Conservation (phyloP, 2,888 invertebrate species). For the Prenolepis imparis region DNA sequence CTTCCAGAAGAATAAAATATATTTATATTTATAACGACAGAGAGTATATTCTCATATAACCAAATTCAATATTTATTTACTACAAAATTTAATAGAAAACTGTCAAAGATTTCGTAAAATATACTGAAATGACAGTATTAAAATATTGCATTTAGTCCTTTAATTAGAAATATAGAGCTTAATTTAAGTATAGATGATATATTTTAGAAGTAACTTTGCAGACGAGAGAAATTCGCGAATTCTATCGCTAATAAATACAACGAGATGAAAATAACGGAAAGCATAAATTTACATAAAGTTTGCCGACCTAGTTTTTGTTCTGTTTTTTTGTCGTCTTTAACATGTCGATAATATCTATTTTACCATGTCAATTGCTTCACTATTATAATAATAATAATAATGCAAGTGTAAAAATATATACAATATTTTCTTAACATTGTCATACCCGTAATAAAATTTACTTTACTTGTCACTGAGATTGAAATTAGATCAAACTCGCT, state of each 20-base stretch:
- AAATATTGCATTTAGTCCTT: not conserved
- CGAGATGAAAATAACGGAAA: conserved; percentile 36
- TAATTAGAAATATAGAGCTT: conserved; percentile 1
- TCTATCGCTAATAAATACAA: conserved; percentile 21
- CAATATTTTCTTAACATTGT: not conserved
- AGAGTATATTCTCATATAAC: not conserved
- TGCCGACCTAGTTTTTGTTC: conserved; percentile 15
- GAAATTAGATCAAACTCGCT: not conserved
- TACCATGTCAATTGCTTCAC: conserved; percentile 21
- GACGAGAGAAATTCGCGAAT: not conserved
- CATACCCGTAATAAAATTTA: not conserved
- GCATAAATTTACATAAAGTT: conserved; percentile 34
- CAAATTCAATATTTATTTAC: not conserved
- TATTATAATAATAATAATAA: conserved; percentile 41
- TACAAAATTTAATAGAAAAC: not conserved
- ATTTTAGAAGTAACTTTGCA: not conserved
- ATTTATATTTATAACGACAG: not conserved
- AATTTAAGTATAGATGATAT: not conserved
- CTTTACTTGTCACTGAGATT: not conserved
- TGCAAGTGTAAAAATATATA: conserved; percentile 28
- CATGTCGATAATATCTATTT: not conserved
- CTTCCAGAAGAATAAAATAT: not conserved
- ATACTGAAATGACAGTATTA: not conserved
- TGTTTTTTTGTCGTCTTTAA: conserved; percentile 29
- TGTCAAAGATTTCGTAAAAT: not conserved